Base-by-base conservation (phyloP, 2,113 vertebrate genomes). In the Columbina picui region DNA sequence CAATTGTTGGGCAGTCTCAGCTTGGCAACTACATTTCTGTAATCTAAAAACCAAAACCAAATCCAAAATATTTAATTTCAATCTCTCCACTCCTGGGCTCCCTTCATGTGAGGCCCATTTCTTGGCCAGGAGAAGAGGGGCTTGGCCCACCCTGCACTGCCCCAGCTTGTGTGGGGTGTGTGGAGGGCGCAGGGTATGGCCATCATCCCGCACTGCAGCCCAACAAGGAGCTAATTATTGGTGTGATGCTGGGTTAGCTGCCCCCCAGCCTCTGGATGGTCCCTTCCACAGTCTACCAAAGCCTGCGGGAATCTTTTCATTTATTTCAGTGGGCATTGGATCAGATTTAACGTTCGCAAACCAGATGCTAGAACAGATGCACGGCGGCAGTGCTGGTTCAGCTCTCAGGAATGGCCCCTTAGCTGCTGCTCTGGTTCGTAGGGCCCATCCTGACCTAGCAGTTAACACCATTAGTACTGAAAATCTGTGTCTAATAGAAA, bases 71-170 rank as follows among this genome's bases (percentile, higher is more conserved):
- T 22, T 49, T 38, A 18, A 22, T 61, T 36, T n/a, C 38, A 61
- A 6, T 17, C 36, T 23, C 9, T 45, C 49, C 7, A 2, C 10
- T 45, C 3, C 22, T 0, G 0, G 18, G n/a, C 41, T 52, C 22
- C 79, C 50, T 18, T n/a, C 0, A 2, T 25, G 47, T 14, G 45
- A 87, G 61, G 38, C 73, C 38, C 1, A 0, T 25, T 61, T 26
- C 27, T 7, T 15, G 52, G 41, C 41, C 53, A 32, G 14, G 20
- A 1, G 9, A 29, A 29, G 22, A 21, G 30, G 59, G 18, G 16
- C 56, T 57, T 23, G 32, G 53, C 56, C 87, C 61, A 60, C 45
- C 29, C 68, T 59, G 27, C 1, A 5, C 82, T 85, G 64, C 25
- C 30, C 30, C 49, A 34, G 18, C 2, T 32, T 1, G 0, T 12